Percentiles rank a stretch among this genome's conserved stretches.
Conservation (phyloP, 2,797 vertebrate species). For the Gorsachius magnificus region DNA sequence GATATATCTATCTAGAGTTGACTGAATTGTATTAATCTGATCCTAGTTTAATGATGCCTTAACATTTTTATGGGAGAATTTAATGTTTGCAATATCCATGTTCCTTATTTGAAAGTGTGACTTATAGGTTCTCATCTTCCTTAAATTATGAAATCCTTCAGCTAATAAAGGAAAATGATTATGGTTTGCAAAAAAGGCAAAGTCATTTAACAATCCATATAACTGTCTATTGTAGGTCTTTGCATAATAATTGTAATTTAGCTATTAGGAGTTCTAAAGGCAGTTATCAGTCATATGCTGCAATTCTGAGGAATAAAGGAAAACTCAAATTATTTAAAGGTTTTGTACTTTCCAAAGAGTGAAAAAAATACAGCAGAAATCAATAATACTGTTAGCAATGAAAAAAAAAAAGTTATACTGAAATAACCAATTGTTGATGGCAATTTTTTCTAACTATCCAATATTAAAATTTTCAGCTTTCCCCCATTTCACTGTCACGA, state of each 20-base stretch:
- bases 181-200: slow-evolving; percentile 80
- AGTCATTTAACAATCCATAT: slow-evolving; percentile 84
- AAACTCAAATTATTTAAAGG: slow-evolving; percentile 72
- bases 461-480: neutral
- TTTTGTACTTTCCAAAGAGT: slow-evolving; percentile 59
- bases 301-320: slow-evolving; percentile 66
- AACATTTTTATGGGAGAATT: slow-evolving; percentile 84
- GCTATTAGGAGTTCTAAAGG: slow-evolving; percentile 78
- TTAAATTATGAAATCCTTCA: slow-evolving; percentile 86
- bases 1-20: slow-evolving; percentile 80
- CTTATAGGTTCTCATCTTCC: slow-evolving; percentile 84
- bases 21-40: slow-evolving; percentile 85
- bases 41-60: slow-evolving; percentile 85
- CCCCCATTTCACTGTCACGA: neutral
- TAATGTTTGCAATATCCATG: slow-evolving; percentile 85
- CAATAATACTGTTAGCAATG: slow-evolving; percentile 55
- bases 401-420: slow-evolving; percentile 36
- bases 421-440: slow-evolving; percentile 41
- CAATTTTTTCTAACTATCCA: slow-evolving; percentile 51
- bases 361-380: slow-evolving; percentile 29
- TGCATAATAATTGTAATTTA: slow-evolving; percentile 85
- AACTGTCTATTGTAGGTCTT: slow-evolving; percentile 80
- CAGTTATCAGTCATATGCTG: slow-evolving; percentile 77
- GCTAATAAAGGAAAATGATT: slow-evolving; percentile 85
- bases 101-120: slow-evolving; percentile 84